Base-by-base conservation (phyloP, 1,140 invertebrate genomes). In the Drosophila lacteicornis region DNA sequence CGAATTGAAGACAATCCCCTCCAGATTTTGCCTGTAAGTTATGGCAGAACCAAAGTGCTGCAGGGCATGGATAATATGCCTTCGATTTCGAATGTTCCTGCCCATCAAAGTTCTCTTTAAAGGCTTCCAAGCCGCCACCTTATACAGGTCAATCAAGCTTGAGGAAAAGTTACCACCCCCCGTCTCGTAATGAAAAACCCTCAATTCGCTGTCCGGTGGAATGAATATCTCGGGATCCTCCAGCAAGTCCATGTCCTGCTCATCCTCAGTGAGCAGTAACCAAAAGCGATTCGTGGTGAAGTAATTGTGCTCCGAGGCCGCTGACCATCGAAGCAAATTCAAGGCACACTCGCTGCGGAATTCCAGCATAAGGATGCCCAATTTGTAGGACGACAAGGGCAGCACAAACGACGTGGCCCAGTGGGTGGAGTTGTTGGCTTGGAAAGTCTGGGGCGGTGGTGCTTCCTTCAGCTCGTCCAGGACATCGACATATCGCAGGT, bases 271-370 rank as follows among this genome's bases (percentile, higher is more conserved):
- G 0, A 88, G 70, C 11, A 92, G 69, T 51, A 92, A 36, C 91
- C 91, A 92, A 77, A 81, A 92, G 0, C 86, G 82, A 77, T 91
- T 88, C 12, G 85, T 91, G 12, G 91, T 92, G 25, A 92, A 92
- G 68, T 86, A 92, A 62, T 91, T 92, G 30, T 91, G 74, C 40
- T 92, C 88, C 17, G 74, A 43, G 1, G 91, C 91, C 9, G 88
- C 79, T 2, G 87, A 86, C 91, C 91, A 92, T 0, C 81, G 83
- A 4, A 92, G 50, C 17, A 88, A 38, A 66, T 92, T 91, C 7
- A 91, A 36, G 7, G 91, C 82, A 51, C 91, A 92, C 2, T 76
- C 15, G 15, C 65, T 82, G 27, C 55, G 68, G 27, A 91, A 87
- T 13, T 82, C 53, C 8, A 82, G 49, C 55, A 92, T n/a, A 17